phyloP scores from a whole-genome alignment of 2,797 vertebrate genomes.

The Pantherophis vulpinus region DNA sequence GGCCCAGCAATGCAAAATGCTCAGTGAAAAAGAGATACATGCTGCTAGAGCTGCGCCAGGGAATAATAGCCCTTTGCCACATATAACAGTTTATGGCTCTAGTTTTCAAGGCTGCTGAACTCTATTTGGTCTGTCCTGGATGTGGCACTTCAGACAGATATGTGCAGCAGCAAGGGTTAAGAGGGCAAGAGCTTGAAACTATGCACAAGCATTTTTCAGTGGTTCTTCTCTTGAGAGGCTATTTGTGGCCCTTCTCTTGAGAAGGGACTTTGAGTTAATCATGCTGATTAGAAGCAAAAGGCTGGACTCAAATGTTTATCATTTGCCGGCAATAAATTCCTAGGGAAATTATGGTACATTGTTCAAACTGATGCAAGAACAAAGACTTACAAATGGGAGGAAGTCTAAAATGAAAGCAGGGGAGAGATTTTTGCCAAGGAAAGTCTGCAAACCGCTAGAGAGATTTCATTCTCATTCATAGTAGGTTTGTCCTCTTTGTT shows the following conservation, averaged over 20 bases:
- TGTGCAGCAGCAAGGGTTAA: neutral
- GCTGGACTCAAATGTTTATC: neutral
- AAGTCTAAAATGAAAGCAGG: neutral
- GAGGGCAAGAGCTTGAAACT: neutral
- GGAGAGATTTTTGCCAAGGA: neutral
- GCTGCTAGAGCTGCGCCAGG: neutral
- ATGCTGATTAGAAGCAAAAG: slow-evolving; percentile 5
- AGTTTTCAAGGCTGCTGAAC: neutral
- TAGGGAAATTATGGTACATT: neutral
- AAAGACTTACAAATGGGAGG: neutral
- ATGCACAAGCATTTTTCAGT: too few species aligned
- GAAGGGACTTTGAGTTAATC: neutral
- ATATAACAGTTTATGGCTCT: neutral
- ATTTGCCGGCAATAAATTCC: neutral
- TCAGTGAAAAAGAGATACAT: neutral
- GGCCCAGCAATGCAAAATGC: neutral
- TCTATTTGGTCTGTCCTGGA: neutral
- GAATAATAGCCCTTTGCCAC: neutral
- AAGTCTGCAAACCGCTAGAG: neutral
- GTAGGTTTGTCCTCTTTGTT: neutral
- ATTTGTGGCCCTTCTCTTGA: neutral
- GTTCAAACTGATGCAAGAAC: neutral
- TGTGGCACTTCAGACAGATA: neutral
- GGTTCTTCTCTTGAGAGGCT: neutral
- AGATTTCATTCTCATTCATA: neutral